These are phyloP conservation scores for Picus viridis DNA, from an alignment of 2,797 vertebrate species.

Conservation along the genomic window DNA sequence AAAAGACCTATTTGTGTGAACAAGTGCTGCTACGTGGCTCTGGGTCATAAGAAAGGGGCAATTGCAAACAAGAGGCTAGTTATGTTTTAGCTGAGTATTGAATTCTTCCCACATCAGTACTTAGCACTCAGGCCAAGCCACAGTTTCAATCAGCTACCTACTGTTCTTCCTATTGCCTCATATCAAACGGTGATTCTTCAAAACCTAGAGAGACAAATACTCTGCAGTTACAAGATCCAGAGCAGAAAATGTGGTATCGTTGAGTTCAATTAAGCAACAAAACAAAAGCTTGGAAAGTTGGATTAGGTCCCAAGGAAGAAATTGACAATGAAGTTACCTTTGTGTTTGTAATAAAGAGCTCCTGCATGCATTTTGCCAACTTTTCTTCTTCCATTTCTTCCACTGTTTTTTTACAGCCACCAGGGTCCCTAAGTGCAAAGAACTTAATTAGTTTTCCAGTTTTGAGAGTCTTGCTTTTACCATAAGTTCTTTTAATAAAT, in stretches of 20 bases:
- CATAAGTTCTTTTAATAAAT: slow-evolving; percentile 15
- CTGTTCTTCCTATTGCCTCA: neutral
- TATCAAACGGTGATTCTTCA: neutral
- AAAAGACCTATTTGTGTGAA: neutral
- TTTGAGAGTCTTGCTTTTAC: slow-evolving; percentile 3
- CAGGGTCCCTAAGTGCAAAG: slow-evolving; percentile 80
- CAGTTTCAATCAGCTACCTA: neutral
- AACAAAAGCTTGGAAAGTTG: neutral
- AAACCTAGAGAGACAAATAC: neutral
- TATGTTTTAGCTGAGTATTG: neutral
- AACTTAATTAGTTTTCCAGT: slow-evolving; percentile 40
- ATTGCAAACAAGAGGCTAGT: neutral
- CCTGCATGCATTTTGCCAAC: slow-evolving; percentile 75
- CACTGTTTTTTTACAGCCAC: slow-evolving; percentile 72
- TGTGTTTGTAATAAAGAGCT: slow-evolving; percentile 71
- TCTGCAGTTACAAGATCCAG: neutral
- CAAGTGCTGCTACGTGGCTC: neutral
- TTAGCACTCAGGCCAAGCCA: neutral
- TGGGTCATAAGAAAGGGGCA: neutral
- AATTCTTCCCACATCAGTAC: neutral
- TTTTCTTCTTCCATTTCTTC: slow-evolving; percentile 79
- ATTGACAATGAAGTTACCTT: slow-evolving; percentile 68
- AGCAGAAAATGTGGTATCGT: neutral
- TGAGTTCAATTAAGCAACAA: neutral
- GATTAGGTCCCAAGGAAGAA: neutral